Evolutionary conservation across 1,140 invertebrate species (phyloP), one percentile per base, ranked within the genome.

Genomic region (Lasaia peninsularis): DNA sequence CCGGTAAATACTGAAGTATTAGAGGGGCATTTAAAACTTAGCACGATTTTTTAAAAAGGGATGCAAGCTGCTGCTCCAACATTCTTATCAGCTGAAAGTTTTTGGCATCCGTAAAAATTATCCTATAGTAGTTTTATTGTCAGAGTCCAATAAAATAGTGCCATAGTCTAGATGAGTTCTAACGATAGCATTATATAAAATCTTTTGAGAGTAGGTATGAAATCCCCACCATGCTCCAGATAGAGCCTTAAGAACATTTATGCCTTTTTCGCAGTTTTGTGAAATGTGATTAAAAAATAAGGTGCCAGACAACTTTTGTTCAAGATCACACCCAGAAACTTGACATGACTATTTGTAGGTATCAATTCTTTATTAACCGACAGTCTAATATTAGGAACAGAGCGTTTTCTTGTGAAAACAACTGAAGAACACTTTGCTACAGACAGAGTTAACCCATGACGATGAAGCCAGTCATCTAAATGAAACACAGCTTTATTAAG

Each of bases 261-360:
- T 55, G 5, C 53, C 53, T 44, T 55, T 55, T 40, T 55, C 53
- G 40, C 53, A 55, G 24, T 55, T 55, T 12, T 24, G 8, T 14
- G 28, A n/a, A n/a, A n/a, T n/a, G n/a, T n/a, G n/a, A n/a, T n/a
- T n/a, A n/a, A n/a, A n/a, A n/a, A n/a, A n/a, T 21, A 40, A 61
- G 1, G 32, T 10, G 8, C 32, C 32, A 10, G 32, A 33, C 32
- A 33, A 10, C 11, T 11, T 33, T 2, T 11, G 5, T 34, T 4
- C 5, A 34, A 34, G 2, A n/a, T 34, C 0, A 34, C 11, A 2
- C 11, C 33, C 5, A 34, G 9, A n/a, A 1, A 6, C 11, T n/a
- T 9, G 32, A 11, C 9, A 33, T n/a, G n/a, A n/a, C n/a, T n/a
- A n/a, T n/a, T n/a, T n/a, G n/a, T n/a, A n/a, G n/a, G n/a, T n/a